Evolutionary conservation across 2,797 vertebrate genomes (phyloP).

Genomic region (Tolypeutes matacus): DNA sequence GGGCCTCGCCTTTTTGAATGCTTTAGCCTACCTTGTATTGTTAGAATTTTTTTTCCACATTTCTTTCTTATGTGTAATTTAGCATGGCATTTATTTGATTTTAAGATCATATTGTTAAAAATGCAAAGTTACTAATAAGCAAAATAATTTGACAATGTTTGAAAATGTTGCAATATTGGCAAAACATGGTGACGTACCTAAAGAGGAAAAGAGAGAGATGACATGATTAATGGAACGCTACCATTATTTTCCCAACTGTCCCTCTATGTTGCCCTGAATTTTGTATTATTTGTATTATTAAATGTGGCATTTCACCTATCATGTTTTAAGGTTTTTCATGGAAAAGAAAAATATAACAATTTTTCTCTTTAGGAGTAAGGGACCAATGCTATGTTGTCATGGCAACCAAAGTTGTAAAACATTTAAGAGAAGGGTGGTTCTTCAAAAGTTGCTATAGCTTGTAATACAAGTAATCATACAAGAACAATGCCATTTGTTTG

Average conservation of each 20-base stretch:
- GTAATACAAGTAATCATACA: not conserved
- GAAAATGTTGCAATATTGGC: not conserved
- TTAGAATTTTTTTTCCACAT: not conserved
- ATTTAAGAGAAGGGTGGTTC: slow-evolving; percentile 63
- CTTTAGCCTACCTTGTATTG: not conserved
- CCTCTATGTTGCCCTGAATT: slow-evolving; percentile 50
- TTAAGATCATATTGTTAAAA: slow-evolving; percentile 56
- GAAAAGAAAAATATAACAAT: slow-evolving; percentile 60
- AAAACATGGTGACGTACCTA: slow-evolving; percentile 21
- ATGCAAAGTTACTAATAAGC: not conserved
- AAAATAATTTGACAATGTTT: slow-evolving; percentile 65
- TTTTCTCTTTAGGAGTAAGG: slow-evolving; percentile 67
- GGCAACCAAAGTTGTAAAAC: slow-evolving; percentile 77
- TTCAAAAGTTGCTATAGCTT: slow-evolving; percentile 65
- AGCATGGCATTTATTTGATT: not conserved
- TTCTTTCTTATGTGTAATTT: slow-evolving; percentile 22
- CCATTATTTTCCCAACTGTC: not conserved
- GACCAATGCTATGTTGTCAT: slow-evolving; percentile 71
- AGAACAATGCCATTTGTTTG: slow-evolving; percentile 63
- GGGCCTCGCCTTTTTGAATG: not conserved
- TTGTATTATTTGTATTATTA: slow-evolving; percentile 61
- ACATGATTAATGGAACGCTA: not conserved
- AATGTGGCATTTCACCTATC: slow-evolving; percentile 64
- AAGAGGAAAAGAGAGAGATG: not conserved
- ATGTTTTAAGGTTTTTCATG: slow-evolving; percentile 71